phyloP scores from a whole-genome alignment of 2,113 vertebrate genomes.

The Suncus etruscus region DNA sequence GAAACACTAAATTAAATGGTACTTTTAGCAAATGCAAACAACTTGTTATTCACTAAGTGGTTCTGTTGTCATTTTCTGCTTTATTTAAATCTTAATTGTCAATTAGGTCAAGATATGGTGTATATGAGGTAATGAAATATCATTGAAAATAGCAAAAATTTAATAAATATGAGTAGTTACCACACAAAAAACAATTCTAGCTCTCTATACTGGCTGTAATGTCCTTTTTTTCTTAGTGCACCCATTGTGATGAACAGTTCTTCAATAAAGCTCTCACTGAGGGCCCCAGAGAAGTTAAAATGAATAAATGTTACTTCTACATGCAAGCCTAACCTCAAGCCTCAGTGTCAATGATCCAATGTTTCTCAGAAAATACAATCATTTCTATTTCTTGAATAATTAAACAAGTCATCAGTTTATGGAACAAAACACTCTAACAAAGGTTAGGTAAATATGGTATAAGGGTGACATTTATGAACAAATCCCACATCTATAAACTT shows the following conservation, averaged over 20 bases:
- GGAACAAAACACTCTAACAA: constrained; percentile 65
- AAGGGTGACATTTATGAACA: constrained; percentile 52
- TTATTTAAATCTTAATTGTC: not conserved
- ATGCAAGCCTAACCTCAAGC: not conserved
- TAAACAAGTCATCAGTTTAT: constrained; percentile 54
- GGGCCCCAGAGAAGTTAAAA: not conserved
- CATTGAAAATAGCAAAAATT: not conserved
- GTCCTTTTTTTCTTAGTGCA: not conserved
- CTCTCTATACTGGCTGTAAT: rapidly evolving
- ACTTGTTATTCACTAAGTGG: not conserved
- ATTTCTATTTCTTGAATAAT: constrained; percentile 58
- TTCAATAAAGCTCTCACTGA: not conserved
- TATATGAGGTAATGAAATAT: not conserved
- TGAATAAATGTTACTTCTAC: not conserved
- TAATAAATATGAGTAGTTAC: not conserved
- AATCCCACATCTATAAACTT: constrained; percentile 54
- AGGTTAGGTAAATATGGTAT: constrained; percentile 38
- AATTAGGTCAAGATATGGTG: not conserved
- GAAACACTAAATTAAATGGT: not conserved
- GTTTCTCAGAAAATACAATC: constrained; percentile 6
- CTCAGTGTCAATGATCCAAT: not conserved
- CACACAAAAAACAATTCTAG: not conserved
- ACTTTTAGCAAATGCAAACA: constrained; percentile 12
- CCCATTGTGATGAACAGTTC: not conserved
- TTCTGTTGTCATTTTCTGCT: not conserved